Evolutionary conservation across 2,113 vertebrate species (phyloP), one percentile per base, ranked within the genome.

Genomic region (Oxyura jamaicensis): DNA sequence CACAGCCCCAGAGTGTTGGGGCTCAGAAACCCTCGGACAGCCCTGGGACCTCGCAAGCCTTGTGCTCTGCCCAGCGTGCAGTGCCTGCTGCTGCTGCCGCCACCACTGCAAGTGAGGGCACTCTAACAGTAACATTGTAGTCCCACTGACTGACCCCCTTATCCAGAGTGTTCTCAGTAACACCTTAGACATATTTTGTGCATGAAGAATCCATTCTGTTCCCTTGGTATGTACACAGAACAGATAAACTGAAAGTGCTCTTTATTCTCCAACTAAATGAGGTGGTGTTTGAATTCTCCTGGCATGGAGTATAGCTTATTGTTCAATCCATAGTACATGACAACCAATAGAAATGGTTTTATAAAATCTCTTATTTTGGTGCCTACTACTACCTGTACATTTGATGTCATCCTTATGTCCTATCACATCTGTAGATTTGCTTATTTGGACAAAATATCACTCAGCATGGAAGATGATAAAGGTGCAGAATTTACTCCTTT

Each of bases 211-310:
- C 58, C 28, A 77, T 96, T 94, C 88, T 94, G 75, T 60, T 73
- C 71, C 52, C 29, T 91, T 80, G 58, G 74, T 84, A 19, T 20
- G 14, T 50, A 83, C 13, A 66, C 35, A 74, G 63, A 93, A 66
- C 41, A 81, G 68, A 77, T 23, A 94, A 88, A 90, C 44, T 76
- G 79, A 95, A 94, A 91, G 94, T 31, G 31, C 60, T 78, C 69
- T 91, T 94, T 96, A 72, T 91, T 90, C 87, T 74, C 68, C 78
- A 55, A 88, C 25, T 78, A 67, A 91, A 20, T 63, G 88, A 63
- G 25, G 46, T 69, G 14, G 16, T 42, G 89, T 76, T 94, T 85
- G 89, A 86, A 88, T 55, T 52, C 63, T 69, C 29, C 25, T 6
- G 1, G 59, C 62, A 20, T 28, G 36, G 63, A 90, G 90, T n/a